Evolutionary conservation across 2,888 invertebrate genomes (phyloP), one percentile per base, ranked within the genome.

Genomic region (Phytoseiulus persimilis): DNA sequence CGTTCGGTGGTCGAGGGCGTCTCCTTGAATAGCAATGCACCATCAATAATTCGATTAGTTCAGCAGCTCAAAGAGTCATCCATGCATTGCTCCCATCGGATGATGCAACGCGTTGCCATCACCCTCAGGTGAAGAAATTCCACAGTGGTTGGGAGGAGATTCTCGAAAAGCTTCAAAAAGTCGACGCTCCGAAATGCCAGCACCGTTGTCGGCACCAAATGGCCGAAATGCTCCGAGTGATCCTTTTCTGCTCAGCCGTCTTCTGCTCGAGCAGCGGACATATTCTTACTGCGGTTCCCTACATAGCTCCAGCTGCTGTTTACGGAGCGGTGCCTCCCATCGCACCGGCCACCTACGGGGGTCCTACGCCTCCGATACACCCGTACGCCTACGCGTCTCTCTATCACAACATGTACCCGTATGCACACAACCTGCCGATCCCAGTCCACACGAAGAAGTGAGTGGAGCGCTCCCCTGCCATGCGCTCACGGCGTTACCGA

Each of bases 261-360:
- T 6, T 65, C 65, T 65, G 65, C 28, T 28, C 18, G 32, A 33
- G 39, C 31, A n/a, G 5, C 14, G 33, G 87, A 28, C 87, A 87
- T 14, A 31, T 87, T 11, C 39, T 87, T 9, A 87, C 87, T 6
- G 87, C 87, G 32, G 39, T 11, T 39, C 87, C 87, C 11, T 87
- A 87, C 87, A 31, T 87, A 23, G 87, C 87, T 33, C 87, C 87
- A 32, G 87, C 87, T 11, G 32, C 87, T 32, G 39, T 87, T 14
- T 87, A 87, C 87, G 87, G 87, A 87, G 87, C 87, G 87, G 87
- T 87, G 32, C 87, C 87, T 32, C 39, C 87, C 5, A 33, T 87
- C 32, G 39, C 32, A 31, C 87, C 87, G 32, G 31, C 87, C n/a
- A 87, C 32, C 33, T 87, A 33, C 33, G 87, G 87, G 11, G 87